Percentiles rank a stretch among this genome's conserved stretches.
These are phyloP conservation scores for Tetranychus piercei DNA, from an alignment of 2,888 invertebrate species.

Conservation along the genomic window DNA sequence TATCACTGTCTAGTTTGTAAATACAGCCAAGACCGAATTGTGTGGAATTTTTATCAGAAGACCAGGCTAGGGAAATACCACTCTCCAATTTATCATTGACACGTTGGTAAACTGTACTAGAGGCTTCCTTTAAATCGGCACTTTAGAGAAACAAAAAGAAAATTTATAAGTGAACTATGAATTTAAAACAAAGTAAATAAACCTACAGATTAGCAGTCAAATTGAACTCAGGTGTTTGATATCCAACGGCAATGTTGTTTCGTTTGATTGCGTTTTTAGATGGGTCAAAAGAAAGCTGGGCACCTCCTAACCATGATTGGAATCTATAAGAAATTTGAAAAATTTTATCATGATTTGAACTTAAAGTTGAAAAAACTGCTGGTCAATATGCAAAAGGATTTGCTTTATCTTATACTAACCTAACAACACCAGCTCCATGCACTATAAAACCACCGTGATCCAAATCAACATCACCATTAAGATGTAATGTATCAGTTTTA, in stretches of 20 bases:
- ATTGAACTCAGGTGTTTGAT: not conserved
- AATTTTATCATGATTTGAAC: too few species aligned
- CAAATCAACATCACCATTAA: slow-evolving; percentile 68
- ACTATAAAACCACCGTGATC: slow-evolving; percentile 61
- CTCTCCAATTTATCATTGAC: slow-evolving; percentile 68
- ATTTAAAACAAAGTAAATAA: not conserved
- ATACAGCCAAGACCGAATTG: slow-evolving; percentile 79
- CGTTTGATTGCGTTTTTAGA: not conserved
- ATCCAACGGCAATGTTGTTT: slow-evolving; percentile 4
- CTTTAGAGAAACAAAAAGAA: not conserved
- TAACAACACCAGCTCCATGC: slow-evolving; percentile 65
- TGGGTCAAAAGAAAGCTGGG: slow-evolving; percentile 40
- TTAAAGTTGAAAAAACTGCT: too few species aligned
- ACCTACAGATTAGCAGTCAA: not conserved
- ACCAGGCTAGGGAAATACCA: slow-evolving; percentile 78
- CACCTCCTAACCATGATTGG: not conserved
- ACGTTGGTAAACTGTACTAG: slow-evolving; percentile 80
- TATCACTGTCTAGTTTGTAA: slow-evolving; percentile 62
- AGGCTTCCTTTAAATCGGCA: slow-evolving; percentile 69
- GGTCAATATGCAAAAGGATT: not conserved
- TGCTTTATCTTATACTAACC: slow-evolving; percentile 38
- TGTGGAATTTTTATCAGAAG: slow-evolving; percentile 70
- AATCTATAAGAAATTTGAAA: not conserved
- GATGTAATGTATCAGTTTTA: slow-evolving; percentile 58
- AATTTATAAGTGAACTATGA: not conserved